phyloP scores from a whole-genome alignment of 2,888 invertebrate genomes.

The Drosophila aldrichi region DNA sequence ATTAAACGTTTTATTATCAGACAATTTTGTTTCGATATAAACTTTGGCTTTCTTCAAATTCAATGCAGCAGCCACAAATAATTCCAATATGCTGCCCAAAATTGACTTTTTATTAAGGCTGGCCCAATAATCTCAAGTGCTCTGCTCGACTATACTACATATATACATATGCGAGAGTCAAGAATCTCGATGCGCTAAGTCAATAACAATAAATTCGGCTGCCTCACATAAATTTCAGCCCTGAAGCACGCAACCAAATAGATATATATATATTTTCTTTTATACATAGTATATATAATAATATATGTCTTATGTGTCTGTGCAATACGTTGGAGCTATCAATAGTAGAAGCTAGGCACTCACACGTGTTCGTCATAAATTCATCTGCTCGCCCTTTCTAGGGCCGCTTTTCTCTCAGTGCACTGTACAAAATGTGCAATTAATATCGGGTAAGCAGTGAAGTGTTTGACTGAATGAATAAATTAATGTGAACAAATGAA shows the following conservation, averaged over 20 bases:
- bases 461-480: not conserved
- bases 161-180: conserved; percentile 15
- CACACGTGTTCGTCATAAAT: conserved; percentile 64
- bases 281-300: not conserved
- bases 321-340: conserved; percentile 18
- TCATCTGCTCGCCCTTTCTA: not conserved
- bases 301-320: conserved; percentile 13
- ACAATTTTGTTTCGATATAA: conserved; percentile 6
- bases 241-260: conserved; percentile 14
- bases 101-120: conserved; percentile 52
- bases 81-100: conserved; percentile 4
- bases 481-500: too few species aligned
- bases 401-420: not conserved
- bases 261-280: conserved; percentile 1
- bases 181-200: conserved; percentile 42
- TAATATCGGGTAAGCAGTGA: conserved; percentile 35
- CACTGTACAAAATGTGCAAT: conserved; percentile 21
- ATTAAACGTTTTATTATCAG: conserved; percentile 1
- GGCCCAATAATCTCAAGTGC: conserved; percentile 49
- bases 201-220: conserved; percentile 71
- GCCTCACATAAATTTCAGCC: conserved; percentile 38
- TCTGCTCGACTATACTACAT: conserved; percentile 12
- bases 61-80: conserved; percentile 20
- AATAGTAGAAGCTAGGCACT: conserved; percentile 16
- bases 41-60: conserved; percentile 12